Evolutionary conservation across 2,888 invertebrate species (phyloP).

Genomic region (Lasioglossum zephyrum): DNA sequence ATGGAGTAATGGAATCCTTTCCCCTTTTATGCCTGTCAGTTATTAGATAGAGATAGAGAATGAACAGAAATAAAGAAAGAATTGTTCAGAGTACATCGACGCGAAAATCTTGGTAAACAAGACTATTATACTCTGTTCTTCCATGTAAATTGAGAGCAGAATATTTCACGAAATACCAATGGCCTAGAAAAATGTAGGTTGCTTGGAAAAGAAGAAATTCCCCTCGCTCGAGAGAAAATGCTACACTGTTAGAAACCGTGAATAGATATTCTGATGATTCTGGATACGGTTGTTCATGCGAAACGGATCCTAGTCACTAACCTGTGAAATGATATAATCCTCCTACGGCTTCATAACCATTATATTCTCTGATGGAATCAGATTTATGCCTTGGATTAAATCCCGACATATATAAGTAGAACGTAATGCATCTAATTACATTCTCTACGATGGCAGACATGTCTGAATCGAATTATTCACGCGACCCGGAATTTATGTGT

Average conservation of each 20-base stretch:
- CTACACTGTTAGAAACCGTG: neutral
- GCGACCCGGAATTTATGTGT: neutral
- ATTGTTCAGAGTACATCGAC: neutral
- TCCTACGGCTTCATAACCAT: neutral
- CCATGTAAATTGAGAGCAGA: neutral
- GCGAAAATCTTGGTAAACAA: neutral
- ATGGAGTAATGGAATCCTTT: neutral
- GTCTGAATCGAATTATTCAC: neutral
- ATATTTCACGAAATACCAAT: neutral
- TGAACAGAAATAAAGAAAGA: neutral
- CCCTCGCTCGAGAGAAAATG: neutral
- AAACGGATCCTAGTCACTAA: neutral
- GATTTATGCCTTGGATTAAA: neutral
- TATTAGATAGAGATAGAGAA: neutral
- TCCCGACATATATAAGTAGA: neutral
- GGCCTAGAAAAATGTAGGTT: neutral
- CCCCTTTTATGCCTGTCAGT: neutral
- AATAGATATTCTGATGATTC: neutral
- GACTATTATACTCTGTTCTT: neutral
- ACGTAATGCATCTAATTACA: neutral
- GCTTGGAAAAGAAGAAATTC: neutral
- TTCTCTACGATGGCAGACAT: neutral
- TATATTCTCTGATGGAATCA: neutral
- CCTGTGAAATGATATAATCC: conserved; percentile 1
- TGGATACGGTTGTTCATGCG: neutral